Conservation (phyloP, 2,797 vertebrate species). For the Vespertilio murinus region DNA sequence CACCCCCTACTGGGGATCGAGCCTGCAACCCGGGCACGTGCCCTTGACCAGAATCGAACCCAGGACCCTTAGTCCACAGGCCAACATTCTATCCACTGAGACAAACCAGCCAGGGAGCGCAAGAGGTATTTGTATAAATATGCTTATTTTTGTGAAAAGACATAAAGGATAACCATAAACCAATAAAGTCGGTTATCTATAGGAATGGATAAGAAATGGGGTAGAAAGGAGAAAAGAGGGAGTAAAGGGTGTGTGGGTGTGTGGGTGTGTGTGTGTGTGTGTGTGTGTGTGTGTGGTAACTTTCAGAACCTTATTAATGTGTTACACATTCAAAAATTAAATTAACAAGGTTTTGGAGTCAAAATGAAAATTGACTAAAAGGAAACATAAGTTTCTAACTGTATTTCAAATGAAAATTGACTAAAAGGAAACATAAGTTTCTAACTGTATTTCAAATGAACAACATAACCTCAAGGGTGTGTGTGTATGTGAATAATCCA, state of each 20-base stretch:
- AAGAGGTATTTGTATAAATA: neutral
- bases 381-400: neutral
- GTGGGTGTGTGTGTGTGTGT: no score
- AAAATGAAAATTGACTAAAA: slow-evolving; percentile 1
- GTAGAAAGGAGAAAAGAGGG: neutral
- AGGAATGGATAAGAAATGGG: neutral
- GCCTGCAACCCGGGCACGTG: no score
- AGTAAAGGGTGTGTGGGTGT: neutral
- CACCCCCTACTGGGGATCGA: no score
- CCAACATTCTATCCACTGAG: no score
- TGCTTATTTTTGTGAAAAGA: slow-evolving; percentile 33
- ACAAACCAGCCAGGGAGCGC: no score
- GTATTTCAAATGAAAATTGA: neutral
- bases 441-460: slow-evolving; percentile 21
- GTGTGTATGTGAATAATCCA: neutral
- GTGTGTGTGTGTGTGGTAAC: neutral
- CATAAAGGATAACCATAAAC: neutral
- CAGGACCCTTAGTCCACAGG: no score
- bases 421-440: neutral
- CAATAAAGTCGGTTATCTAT: neutral
- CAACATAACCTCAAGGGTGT: neutral
- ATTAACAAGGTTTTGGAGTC: neutral
- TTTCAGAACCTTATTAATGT: neutral
- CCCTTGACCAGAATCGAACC: no score
- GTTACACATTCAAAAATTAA: slow-evolving; percentile 24